Percentiles rank a stretch among this genome's conserved stretches.
phyloP scores from a whole-genome alignment of 2,888 invertebrate genomes.

The Octodonta nipae region DNA sequence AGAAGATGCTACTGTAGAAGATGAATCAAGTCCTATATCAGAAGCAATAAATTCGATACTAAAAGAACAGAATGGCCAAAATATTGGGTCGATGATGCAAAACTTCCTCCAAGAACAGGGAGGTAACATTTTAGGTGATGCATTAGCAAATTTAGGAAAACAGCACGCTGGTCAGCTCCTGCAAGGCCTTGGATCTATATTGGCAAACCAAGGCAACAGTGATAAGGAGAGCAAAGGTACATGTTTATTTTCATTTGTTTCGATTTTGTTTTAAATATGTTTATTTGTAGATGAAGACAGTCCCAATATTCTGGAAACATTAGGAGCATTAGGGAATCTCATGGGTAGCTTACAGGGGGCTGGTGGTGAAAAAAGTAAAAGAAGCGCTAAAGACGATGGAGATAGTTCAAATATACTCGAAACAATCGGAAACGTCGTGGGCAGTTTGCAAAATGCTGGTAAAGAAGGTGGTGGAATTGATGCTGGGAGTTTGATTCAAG shows the following conservation, averaged over 20 bases:
- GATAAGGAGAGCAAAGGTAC: slow-evolving; percentile 26
- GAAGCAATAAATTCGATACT: slow-evolving; percentile 57
- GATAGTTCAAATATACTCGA: too few relatives aligned
- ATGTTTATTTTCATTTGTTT: too few relatives aligned
- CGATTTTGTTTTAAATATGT: too few relatives aligned
- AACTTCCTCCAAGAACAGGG: slow-evolving; percentile 55
- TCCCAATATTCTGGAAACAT: too few relatives aligned
- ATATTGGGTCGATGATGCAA: slow-evolving; percentile 52
- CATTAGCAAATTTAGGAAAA: slow-evolving; percentile 9
- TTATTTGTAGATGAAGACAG: too few relatives aligned
- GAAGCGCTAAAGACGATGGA: too few relatives aligned
- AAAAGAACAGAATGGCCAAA: slow-evolving; percentile 33
- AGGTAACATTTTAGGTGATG: slow-evolving; percentile 34
- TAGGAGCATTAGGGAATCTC: background rate
- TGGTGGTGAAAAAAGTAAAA: slow-evolving; percentile 4
- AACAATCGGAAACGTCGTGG: too few relatives aligned
- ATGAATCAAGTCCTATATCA: slow-evolving; percentile 42
- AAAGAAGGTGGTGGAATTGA: too few relatives aligned
- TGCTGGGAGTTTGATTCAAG: too few relatives aligned
- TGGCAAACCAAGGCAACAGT: background rate
- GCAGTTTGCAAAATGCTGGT: too few relatives aligned
- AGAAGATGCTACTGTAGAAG: too few relatives aligned
- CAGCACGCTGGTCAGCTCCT: slow-evolving; percentile 8
- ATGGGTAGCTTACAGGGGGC: background rate
- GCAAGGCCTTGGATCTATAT: slow-evolving; percentile 6